Evolutionary conservation across 2,888 invertebrate species (phyloP).

Genomic region (Amphiduros pacificus): DNA sequence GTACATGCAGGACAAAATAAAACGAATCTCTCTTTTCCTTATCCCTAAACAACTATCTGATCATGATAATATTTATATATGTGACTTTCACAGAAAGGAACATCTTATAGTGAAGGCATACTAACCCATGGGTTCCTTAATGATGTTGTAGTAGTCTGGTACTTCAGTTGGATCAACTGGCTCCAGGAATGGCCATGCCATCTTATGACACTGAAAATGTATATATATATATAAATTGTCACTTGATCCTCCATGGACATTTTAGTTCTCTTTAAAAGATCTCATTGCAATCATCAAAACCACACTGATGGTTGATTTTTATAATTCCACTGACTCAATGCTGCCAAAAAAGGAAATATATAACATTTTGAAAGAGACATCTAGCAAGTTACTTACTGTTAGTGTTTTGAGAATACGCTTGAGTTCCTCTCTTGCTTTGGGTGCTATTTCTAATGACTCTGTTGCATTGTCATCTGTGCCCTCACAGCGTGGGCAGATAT

Average conservation of each 20-base stretch:
- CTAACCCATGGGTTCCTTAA: slow-evolving; percentile 62
- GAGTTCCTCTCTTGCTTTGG: slow-evolving; percentile 1
- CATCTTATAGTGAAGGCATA: neutral
- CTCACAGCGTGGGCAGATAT: slow-evolving; percentile 94
- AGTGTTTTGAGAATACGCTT: slow-evolving; percentile 3
- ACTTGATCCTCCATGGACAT: too few species aligned
- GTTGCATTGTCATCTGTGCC: slow-evolving; percentile 3
- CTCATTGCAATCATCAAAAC: too few species aligned
- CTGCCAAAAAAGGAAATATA: neutral
- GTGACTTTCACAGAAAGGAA: too few species aligned
- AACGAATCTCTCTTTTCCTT: too few species aligned
- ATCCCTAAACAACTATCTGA: too few species aligned
- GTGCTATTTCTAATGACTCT: neutral
- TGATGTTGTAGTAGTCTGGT: slow-evolving; percentile 87
- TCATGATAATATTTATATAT: too few species aligned
- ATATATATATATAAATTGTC: neutral
- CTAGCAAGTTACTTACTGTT: neutral
- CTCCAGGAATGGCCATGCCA: slow-evolving; percentile 97
- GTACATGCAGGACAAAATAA: too few species aligned
- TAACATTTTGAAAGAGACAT: neutral
- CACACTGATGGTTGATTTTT: too few species aligned
- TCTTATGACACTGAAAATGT: slow-evolving; percentile 78
- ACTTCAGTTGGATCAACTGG: slow-evolving; percentile 95
- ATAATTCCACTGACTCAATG: too few species aligned
- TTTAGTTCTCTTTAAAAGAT: too few species aligned